phyloP scores from a whole-genome alignment of 2,888 invertebrate genomes.

The Agriopis leucophaearia region DNA sequence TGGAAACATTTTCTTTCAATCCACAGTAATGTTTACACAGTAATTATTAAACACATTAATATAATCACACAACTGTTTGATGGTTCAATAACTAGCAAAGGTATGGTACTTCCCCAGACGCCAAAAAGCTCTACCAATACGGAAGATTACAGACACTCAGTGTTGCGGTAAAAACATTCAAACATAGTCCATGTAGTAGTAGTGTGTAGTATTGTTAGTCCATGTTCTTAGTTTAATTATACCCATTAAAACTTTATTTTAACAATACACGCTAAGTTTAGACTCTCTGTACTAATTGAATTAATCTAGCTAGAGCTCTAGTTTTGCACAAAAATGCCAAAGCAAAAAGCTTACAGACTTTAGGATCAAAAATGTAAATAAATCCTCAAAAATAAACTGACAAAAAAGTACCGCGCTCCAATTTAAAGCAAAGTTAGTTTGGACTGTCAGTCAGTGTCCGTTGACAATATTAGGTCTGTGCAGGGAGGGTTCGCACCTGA shows the following conservation, averaged over 20 bases:
- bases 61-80: too few relatives aligned
- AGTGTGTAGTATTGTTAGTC: too few relatives aligned
- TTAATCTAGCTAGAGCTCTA: constrained; percentile 15
- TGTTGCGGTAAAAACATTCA: constrained; percentile 65
- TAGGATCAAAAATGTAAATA: constrained; percentile 37
- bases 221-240: constrained; percentile 28
- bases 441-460: constrained; percentile 52
- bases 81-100: too few relatives aligned
- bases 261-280: constrained; percentile 16
- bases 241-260: constrained; percentile 22
- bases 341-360: constrained; percentile 31
- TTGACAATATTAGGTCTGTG: constrained; percentile 67
- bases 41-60: too few relatives aligned
- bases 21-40: too few relatives aligned
- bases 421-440: constrained; percentile 52
- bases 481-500: constrained; percentile 71
- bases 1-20: too few relatives aligned
- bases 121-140: too few relatives aligned
- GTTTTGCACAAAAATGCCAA: constrained; percentile 21
- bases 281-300: constrained; percentile 19
- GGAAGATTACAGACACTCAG: constrained; percentile 52
- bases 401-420: constrained; percentile 43
- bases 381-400: constrained; percentile 41
- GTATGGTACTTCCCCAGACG: too few relatives aligned
- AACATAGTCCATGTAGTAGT: constrained; percentile 49